Evolutionary conservation across 2,113 vertebrate genomes (phyloP).

Genomic region (Larimichthys crocea): DNA sequence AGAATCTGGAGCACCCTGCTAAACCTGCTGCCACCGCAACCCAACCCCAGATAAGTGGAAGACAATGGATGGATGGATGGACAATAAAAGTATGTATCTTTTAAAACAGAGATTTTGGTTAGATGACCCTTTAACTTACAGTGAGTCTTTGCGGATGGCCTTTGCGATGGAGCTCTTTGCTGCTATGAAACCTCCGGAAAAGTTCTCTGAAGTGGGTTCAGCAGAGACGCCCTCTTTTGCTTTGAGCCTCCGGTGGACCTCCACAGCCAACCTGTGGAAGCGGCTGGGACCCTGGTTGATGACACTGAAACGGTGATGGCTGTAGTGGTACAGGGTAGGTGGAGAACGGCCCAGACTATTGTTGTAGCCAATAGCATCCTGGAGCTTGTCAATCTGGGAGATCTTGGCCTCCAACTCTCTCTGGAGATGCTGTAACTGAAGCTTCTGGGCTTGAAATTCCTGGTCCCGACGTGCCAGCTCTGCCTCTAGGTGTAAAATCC

Average conservation of each 20-base stretch:
- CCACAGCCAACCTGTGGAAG: slow-evolving; percentile 83
- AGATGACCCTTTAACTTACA: slow-evolving; percentile 70
- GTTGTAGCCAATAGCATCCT: slow-evolving; percentile 85
- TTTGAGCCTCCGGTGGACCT: slow-evolving; percentile 83
- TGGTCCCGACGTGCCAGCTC: slow-evolving; percentile 76
- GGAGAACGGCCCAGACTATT: slow-evolving; percentile 57
- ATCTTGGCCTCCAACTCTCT: slow-evolving; percentile 81
- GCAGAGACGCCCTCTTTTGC: slow-evolving; percentile 88
- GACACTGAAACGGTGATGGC: slow-evolving; percentile 75
- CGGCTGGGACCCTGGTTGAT: slow-evolving; percentile 84
- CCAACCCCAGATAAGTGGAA: too few relatives aligned
- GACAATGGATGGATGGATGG: too few relatives aligned
- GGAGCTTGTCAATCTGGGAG: slow-evolving; percentile 85
- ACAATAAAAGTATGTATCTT: too few relatives aligned
- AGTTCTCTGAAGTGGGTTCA: slow-evolving; percentile 84
- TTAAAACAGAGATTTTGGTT: not conserved
- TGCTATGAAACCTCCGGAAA: slow-evolving; percentile 68
- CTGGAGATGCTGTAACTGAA: slow-evolving; percentile 77
- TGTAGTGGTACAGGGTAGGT: slow-evolving; percentile 38
- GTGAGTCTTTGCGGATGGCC: slow-evolving; percentile 79
- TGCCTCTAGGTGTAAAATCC: slow-evolving; percentile 79
- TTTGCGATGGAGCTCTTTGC: slow-evolving; percentile 62
- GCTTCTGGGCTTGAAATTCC: slow-evolving; percentile 72
- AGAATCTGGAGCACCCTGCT: too few relatives aligned
- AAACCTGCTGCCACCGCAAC: too few relatives aligned